Evolutionary conservation across 2,113 vertebrate species (phyloP).

Genomic region (Corynorhinus townsendii): DNA sequence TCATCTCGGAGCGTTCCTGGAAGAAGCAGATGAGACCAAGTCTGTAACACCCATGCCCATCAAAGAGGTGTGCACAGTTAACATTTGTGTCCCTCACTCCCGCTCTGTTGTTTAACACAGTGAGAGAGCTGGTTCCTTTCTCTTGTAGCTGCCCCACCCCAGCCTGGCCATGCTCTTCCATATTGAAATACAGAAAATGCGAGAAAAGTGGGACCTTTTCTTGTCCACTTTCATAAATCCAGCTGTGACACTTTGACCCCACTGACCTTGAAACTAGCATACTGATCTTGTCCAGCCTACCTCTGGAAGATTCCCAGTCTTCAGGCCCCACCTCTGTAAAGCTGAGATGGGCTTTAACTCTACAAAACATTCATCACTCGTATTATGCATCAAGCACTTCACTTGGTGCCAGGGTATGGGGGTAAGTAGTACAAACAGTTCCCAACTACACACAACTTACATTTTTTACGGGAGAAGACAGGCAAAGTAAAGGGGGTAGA

Average conservation of each 20-base stretch:
- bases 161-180: background rate
- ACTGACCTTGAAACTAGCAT: background rate
- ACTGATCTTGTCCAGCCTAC: background rate
- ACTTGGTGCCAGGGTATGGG: background rate
- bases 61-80: rapidly evolving
- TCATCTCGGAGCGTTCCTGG: background rate
- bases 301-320: background rate
- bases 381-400: background rate
- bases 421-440: background rate
- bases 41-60: background rate
- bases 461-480: background rate
- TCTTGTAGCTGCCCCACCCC: background rate
- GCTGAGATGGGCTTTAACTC: background rate
- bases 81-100: rapidly evolving
- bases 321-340: background rate
- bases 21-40: background rate
- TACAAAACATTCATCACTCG: background rate
- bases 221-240: background rate
- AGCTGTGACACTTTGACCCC: background rate
- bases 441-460: background rate
- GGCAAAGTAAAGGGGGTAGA: background rate
- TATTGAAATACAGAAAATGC: background rate
- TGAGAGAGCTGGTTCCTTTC: background rate
- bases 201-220: background rate
- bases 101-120: background rate